Base-by-base conservation (phyloP, 1,140 invertebrate species). In the Camponotus pennsylvanicus region DNA sequence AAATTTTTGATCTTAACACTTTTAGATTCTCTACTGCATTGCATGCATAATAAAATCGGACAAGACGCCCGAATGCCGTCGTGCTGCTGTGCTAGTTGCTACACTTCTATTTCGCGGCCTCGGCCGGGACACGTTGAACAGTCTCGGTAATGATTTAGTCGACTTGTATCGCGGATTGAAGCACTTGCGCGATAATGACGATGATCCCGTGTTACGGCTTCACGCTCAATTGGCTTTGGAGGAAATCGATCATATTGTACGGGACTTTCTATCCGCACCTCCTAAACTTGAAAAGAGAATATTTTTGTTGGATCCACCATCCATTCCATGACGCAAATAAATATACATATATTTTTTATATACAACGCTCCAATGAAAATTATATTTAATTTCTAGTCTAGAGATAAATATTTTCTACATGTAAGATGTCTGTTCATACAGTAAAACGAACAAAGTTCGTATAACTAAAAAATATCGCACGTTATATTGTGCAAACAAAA, bases 31-130 rank as follows among this genome's bases (percentile, higher is more conserved):
- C 49, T 95, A 96, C 18, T 98, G 97, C 91, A 96, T 98, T 52
- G 95, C 96, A 86, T 95, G 95, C 86, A 96, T 98, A 69, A 94
- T 98, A 88, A 96, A 96, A 91, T 96, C 96, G 8, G 98, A 98
- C 91, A 96, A 96, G 89, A 95, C 95, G 40, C 92, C 96, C 18
- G 97, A 98, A 94, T 97, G 97, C 55, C 95, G 98, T 79, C 95
- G 97, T 91, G 98, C 98, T n/a, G 97, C 97, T 34, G 97, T 98
- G 8, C 94, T 98, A 92, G 97, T 98, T 11, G 95, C 97, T 75
- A 96, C 96, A 45, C 95, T 97, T 85, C 92, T 98, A 55, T 93
- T 98, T 32, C 96, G 96, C 91, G 98, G 98, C 27, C 94, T 98
- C 9, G 97, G 97, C 27, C 96, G 95, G 91, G 97, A 98, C 89